phyloP scores from a whole-genome alignment of 2,797 vertebrate species.

The Poecilia gillii region DNA sequence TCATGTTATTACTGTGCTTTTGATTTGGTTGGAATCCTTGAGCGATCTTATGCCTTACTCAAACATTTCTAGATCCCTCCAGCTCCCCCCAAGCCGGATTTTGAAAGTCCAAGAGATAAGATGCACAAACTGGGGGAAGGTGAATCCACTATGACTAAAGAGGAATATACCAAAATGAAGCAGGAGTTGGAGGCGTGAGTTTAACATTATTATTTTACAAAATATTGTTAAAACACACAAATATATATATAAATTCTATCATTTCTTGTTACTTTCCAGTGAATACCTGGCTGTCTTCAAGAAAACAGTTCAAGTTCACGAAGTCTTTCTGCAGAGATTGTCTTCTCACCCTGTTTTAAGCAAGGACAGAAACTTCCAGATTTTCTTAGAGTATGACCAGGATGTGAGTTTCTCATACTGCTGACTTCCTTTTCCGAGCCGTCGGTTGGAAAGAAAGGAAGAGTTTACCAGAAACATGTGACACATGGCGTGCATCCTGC shows the following conservation, averaged over 20 bases:
- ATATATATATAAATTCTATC: slow-evolving; percentile 6
- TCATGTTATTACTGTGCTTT: not conserved
- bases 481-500: slow-evolving; percentile 72
- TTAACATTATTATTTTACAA: not conserved
- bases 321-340: slow-evolving; percentile 94
- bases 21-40: not conserved
- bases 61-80: slow-evolving; percentile 88
- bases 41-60: not conserved
- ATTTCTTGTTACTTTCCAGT: slow-evolving; percentile 51
- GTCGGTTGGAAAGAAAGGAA: slow-evolving; percentile 69
- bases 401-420: slow-evolving; percentile 87
- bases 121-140: slow-evolving; percentile 98
- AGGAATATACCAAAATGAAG: slow-evolving; percentile 98
- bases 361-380: slow-evolving; percentile 97
- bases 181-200: slow-evolving; percentile 98
- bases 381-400: slow-evolving; percentile 98
- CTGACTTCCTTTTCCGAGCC: slow-evolving; percentile 67
- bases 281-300: slow-evolving; percentile 97
- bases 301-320: slow-evolving; percentile 98
- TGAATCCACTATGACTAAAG: slow-evolving; percentile 97
- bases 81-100: slow-evolving; percentile 93
- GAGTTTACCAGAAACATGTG: slow-evolving; percentile 61
- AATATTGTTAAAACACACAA: not conserved
- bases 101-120: slow-evolving; percentile 95
- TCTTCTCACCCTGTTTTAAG: slow-evolving; percentile 91